A percentile compares a stretch with the other conserved stretches of the same genome.
Conservation (phyloP, 2,888 invertebrate species). For the Agriopis aurantiaria region DNA sequence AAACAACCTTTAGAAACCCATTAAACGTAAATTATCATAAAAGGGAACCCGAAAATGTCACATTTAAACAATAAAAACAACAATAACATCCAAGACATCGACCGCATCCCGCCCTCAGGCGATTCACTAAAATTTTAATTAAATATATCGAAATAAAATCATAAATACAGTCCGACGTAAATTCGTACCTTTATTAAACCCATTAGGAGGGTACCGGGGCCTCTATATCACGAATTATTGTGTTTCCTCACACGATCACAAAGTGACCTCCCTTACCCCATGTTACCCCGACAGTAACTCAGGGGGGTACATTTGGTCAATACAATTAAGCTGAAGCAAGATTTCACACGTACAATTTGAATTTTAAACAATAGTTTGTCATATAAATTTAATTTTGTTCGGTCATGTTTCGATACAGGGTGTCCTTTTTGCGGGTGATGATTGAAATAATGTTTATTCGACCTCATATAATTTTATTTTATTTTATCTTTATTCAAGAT, state of each 20-base stretch:
- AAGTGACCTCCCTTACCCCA: constrained; percentile 50
- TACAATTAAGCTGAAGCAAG: constrained; percentile 82
- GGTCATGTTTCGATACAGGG: constrained; percentile 64
- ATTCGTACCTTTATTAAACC: constrained; percentile 84
- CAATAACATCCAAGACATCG: constrained; percentile 40
- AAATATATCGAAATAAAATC: constrained; percentile 84
- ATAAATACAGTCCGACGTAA: constrained; percentile 78
- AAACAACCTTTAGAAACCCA: constrained; percentile 41
- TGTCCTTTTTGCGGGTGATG: constrained; percentile 46
- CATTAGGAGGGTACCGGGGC: constrained; percentile 74
- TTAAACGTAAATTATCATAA: constrained; percentile 42
- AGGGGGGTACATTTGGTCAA: constrained; percentile 75
- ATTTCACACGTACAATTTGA: constrained; percentile 85
- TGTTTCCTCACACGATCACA: constrained; percentile 72
- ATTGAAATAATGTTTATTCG: background rate
- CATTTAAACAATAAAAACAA: constrained; percentile 52
- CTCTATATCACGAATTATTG: constrained; percentile 77
- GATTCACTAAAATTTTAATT: constrained; percentile 80
- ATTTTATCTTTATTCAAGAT: too few species aligned
- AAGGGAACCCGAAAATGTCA: constrained; percentile 41
- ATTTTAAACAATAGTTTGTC: constrained; percentile 86
- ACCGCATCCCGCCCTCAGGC: constrained; percentile 37
- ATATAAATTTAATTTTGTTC: constrained; percentile 84
- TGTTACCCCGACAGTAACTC: constrained; percentile 56
- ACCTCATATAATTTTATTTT: too few species aligned